Evolutionary conservation across 2,113 vertebrate species (phyloP), one percentile per base, ranked within the genome.

Genomic region (Hippotragus niger): DNA sequence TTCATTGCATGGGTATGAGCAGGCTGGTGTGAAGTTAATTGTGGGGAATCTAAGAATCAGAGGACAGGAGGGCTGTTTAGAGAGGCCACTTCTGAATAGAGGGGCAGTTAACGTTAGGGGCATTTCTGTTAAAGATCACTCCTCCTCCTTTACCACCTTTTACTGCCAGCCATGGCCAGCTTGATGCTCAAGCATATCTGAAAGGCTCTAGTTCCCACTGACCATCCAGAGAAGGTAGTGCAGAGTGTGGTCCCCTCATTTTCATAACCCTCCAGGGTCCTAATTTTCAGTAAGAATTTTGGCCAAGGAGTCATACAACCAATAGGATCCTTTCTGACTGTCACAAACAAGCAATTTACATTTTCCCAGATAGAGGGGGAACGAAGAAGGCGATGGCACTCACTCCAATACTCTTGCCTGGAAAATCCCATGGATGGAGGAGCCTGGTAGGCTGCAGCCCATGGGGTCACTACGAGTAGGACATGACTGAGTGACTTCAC

Each of bases 331-430:
- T 84, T 96, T 91, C 88, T 87, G 45, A 53, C 74, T 50, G 57
- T 50, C 47, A 71, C 50, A 80, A 94, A 45, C 62, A 78, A 94
- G n/a, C 62, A 84, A 92, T 62, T 62, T 82, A 62, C 27, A 27
- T 86, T 90, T 85, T 85, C n/a, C 52, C 29, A 90, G 67, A n/a
- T 4, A 90, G 12, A 67, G 27, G 40, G 74, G n/a, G 74, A 85
- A 95, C 5, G 12, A 60, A 60, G 27, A 60, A 60, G 58, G 58
- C 0, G 11, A 29, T 60, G 58, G 58, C 29, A n/a, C 33, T 17
- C 64, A 21, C 33, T 67, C 8, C 64, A 36, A 33, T 67, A 10
- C 33, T 36, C 33, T 67, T n/a, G 64, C 64, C 7, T n/a, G 17
- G 64, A 60, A 60, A 60, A 60, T 60, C 27, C 58, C 27, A 60